Evolutionary conservation across 2,888 invertebrate genomes (phyloP).

Genomic region (Caenorhabditis auriculariae): DNA sequence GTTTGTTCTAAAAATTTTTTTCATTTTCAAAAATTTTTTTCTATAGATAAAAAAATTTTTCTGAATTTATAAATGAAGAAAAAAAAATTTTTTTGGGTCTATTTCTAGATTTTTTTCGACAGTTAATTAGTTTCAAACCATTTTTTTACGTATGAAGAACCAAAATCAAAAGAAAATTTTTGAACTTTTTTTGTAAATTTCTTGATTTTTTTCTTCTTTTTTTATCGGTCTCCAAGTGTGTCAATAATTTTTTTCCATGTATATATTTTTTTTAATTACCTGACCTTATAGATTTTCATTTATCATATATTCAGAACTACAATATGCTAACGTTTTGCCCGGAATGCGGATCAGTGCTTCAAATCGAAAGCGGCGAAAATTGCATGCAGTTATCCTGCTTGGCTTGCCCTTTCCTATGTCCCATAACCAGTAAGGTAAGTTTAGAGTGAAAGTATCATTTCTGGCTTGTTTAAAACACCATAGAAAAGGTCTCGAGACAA

Average conservation of each 20-base stretch:
- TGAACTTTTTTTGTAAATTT: background rate
- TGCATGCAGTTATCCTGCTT: constrained; percentile 52
- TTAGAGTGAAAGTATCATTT: background rate
- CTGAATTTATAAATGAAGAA: no score
- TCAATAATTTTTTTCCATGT: background rate
- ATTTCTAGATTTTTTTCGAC: no score
- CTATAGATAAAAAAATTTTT: no score
- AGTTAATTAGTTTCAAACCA: no score
- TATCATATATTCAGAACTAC: background rate
- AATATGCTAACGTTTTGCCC: constrained; percentile 59
- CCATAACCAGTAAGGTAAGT: constrained; percentile 40
- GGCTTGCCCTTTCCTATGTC: constrained; percentile 54
- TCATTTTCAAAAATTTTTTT: no score
- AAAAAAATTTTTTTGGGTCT: no score
- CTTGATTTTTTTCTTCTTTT: background rate
- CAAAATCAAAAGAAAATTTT: background rate
- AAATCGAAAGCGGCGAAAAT: constrained; percentile 40
- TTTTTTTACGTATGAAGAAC: background rate
- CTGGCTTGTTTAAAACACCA: background rate
- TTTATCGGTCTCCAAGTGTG: background rate
- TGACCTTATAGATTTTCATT: background rate
- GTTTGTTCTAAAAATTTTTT: no score
- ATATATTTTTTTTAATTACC: background rate
- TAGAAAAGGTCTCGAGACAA: background rate
- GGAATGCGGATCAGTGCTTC: constrained; percentile 54